Evolutionary conservation across 2,797 vertebrate species (phyloP).

Genomic region (Lagorchestes hirsutus): DNA sequence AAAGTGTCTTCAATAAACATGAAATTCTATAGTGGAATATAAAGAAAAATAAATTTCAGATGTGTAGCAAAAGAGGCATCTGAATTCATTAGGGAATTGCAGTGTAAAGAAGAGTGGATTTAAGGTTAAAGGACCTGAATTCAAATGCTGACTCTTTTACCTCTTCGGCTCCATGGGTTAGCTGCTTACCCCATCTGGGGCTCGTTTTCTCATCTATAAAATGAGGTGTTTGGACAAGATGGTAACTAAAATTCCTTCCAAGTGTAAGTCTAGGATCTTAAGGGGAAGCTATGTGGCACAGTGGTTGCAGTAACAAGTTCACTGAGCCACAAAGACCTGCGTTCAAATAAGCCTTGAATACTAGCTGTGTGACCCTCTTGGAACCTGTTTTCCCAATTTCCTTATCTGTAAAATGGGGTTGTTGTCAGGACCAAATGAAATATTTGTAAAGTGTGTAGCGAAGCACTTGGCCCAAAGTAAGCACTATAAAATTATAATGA

Average conservation of each 20-base stretch:
- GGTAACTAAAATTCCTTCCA: not conserved
- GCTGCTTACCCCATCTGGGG: not conserved
- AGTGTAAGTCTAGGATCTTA: not conserved
- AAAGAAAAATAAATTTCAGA: not conserved
- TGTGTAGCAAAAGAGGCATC: not conserved
- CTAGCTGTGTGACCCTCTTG: not conserved
- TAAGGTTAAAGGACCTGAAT: not conserved
- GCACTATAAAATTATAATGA: not conserved
- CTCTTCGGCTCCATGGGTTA: not conserved
- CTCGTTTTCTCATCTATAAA: not conserved
- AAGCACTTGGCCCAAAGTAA: not conserved
- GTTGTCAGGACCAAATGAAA: not conserved
- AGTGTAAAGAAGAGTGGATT: not conserved
- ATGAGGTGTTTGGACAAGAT: not conserved
- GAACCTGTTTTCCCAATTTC: not conserved
- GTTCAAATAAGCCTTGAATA: not conserved
- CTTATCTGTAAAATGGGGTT: not conserved
- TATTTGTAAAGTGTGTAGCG: not conserved
- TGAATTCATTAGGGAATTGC: not conserved
- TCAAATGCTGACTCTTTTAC: not conserved
- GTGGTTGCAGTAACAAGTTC: not conserved
- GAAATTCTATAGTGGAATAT: not conserved
- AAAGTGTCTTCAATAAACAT: not conserved
- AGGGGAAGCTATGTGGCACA: not conserved
- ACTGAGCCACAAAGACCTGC: not conserved